Base-by-base conservation (phyloP, 2,888 invertebrate species). In the Incurvaria masculella region DNA sequence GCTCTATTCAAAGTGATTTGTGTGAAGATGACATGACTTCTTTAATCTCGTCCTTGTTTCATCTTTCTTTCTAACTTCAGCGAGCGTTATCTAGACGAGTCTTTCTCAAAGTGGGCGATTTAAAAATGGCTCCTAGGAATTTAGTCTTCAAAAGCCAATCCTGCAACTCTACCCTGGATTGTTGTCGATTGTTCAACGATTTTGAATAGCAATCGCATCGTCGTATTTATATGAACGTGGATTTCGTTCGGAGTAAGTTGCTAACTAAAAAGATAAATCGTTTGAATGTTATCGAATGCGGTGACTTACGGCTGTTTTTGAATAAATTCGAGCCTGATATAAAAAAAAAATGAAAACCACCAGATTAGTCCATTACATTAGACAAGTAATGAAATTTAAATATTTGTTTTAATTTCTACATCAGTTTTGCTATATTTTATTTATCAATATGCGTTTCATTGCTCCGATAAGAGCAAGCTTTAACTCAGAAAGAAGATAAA, bases 181-280 rank as follows among this genome's bases (percentile, higher is more conserved):
- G 19, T 42, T 4, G 42, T 21, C 4, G 14, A 42, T 42, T 42
- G 42, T 42, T 62, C 60, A 10, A 59, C 57, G 5, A 58, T 52
- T 17, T 59, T 60, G 16, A 14, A 42, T 42, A 42, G 42, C 4
- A 21, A 6, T 42, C 19, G 5, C 42, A 42, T 42, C 5, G 5
- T 42, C 42, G 17, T 42, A 42, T 18, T 42, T 42, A 21, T 6
- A 16, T 42, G 42, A 5, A 42, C 8, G 42, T 42, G 42, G 42
- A 42, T 42, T 42, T 42, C 16, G 21, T 42, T n/a, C n/a, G n/a
- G n/a, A n/a, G n/a, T n/a, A n/a, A n/a, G n/a, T n/a, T n/a, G n/a
- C n/a, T n/a, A n/a, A n/a, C n/a, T n/a, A n/a, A n/a, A n/a, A n/a
- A n/a, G n/a, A n/a, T n/a, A n/a, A n/a, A n/a, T n/a, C n/a, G n/a